Evolutionary conservation across 2,797 vertebrate species (phyloP).

Genomic region (Manis pentadactyla): DNA sequence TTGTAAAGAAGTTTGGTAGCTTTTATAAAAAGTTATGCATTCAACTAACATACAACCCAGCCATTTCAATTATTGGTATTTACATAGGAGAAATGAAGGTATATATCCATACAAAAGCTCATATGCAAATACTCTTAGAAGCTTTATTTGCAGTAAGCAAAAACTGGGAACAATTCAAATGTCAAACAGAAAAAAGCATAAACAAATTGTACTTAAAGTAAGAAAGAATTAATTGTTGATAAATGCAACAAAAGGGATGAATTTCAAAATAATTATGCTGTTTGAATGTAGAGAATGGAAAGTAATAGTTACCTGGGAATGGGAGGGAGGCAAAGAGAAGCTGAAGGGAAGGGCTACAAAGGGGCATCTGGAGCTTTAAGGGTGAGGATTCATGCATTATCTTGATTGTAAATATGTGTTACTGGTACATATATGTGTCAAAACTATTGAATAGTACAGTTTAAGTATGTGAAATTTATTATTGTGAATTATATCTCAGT

Average conservation of each 20-base stretch:
- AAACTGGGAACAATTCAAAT: not conserved
- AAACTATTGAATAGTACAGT: not conserved
- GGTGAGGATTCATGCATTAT: not conserved
- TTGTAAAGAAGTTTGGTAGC: not conserved
- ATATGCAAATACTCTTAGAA: not conserved
- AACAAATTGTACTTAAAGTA: not conserved
- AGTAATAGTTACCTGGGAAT: not conserved
- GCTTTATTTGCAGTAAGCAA: not conserved
- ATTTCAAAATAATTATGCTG: constrained; percentile 36
- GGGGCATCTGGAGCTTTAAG: not conserved
- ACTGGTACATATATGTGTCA: not conserved
- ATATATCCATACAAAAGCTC: not conserved
- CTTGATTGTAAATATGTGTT: not conserved
- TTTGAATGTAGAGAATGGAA: not conserved
- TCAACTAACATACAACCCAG: not conserved
- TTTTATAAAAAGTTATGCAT: not conserved
- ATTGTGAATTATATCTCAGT: not conserved
- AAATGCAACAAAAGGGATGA: not conserved
- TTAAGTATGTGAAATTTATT: not conserved
- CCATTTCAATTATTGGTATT: not conserved
- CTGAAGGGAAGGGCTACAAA: not conserved
- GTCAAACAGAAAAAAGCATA: not conserved
- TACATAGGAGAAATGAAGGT: not conserved
- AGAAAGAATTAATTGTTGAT: constrained; percentile 9
- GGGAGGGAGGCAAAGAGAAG: not conserved